Evolutionary conservation across 2,888 invertebrate species (phyloP).

Genomic region (Argyresthia goedartella): DNA sequence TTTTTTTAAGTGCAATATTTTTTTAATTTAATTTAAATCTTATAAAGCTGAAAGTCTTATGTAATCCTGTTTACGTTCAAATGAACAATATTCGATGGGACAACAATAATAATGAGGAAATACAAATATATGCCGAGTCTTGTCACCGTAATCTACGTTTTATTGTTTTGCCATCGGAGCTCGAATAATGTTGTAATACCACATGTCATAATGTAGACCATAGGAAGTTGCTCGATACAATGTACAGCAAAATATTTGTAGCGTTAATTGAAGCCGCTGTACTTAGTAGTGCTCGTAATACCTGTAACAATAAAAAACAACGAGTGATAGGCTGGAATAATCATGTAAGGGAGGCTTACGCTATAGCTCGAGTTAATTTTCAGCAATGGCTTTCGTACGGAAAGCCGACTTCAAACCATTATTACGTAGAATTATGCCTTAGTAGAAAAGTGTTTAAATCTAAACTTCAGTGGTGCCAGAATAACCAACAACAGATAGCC

Average conservation of each 20-base stretch:
- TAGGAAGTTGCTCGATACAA: not conserved
- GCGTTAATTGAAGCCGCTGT: not conserved
- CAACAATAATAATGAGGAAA: too few species aligned
- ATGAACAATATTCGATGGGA: not conserved
- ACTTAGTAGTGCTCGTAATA: not conserved
- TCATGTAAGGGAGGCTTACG: too few species aligned
- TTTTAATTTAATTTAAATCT: not conserved
- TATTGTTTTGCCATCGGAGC: not conserved
- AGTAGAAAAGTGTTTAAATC: conserved; percentile 4
- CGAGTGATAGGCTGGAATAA: not conserved
- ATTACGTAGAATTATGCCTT: conserved; percentile 4
- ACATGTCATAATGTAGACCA: not conserved
- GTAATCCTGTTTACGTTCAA: not conserved
- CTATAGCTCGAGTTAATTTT: too few species aligned
- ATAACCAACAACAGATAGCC: too few species aligned
- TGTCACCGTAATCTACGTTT: not conserved
- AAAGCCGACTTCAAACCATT: conserved; percentile 5
- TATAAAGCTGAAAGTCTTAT: not conserved
- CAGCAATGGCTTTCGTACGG: too few species aligned
- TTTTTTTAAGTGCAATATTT: not conserved
- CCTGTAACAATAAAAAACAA: not conserved
- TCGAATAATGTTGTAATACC: not conserved
- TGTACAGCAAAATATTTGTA: not conserved
- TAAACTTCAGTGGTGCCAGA: too few species aligned
- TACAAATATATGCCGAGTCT: too few species aligned